Conservation (phyloP, 1,140 invertebrate species). For the Anastatus disparis region DNA sequence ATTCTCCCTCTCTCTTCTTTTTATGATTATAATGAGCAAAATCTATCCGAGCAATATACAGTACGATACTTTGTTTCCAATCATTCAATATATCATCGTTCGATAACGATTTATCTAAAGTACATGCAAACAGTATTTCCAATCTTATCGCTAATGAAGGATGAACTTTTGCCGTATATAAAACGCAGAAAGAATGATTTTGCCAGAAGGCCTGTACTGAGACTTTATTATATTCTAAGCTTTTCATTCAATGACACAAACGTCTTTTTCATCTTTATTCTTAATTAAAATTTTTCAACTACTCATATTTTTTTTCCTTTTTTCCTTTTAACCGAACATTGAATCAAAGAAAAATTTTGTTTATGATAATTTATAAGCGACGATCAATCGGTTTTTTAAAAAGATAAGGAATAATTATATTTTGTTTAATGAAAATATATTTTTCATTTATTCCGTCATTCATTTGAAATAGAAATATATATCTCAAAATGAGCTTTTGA, state of each 20-base stretch:
- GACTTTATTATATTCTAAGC: background rate
- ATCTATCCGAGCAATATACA: background rate
- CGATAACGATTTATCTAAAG: slow-evolving; percentile 36
- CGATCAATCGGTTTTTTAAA: too few relatives aligned
- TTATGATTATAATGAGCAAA: background rate
- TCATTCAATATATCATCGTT: slow-evolving; percentile 16
- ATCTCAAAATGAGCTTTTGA: too few relatives aligned
- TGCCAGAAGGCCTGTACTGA: background rate
- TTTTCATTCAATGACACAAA: background rate
- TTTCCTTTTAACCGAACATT: too few relatives aligned
- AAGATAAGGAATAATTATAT: too few relatives aligned
- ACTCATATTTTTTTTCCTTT: too few relatives aligned
- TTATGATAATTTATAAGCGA: too few relatives aligned
- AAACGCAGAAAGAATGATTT: slow-evolving; percentile 9
- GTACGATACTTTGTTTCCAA: slow-evolving; percentile 34
- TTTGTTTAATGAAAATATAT: too few relatives aligned
- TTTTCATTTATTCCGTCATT: too few relatives aligned
- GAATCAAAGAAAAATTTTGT: too few relatives aligned
- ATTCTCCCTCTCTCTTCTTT: too few relatives aligned
- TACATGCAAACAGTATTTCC: slow-evolving; percentile 24
- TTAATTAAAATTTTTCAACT: too few relatives aligned
- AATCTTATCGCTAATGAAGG: slow-evolving; percentile 39
- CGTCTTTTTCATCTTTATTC: background rate
- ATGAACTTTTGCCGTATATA: slow-evolving; percentile 20
- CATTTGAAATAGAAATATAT: too few relatives aligned